Evolutionary conservation across 1,140 invertebrate genomes (phyloP), one percentile per base, ranked within the genome.

Genomic region (Drosophila pallidifrons): DNA sequence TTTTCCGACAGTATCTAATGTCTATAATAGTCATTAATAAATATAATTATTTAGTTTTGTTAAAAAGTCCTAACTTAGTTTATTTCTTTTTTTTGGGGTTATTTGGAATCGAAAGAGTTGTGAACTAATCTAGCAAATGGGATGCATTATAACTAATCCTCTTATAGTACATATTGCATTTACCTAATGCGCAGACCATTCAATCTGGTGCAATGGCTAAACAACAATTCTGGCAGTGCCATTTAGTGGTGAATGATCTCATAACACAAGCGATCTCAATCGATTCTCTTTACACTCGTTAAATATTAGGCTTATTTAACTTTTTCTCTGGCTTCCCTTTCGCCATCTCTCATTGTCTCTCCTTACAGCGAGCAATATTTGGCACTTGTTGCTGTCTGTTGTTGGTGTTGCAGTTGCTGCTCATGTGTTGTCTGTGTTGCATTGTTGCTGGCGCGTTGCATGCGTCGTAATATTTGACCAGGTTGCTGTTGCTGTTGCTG

Each of bases 311-410:
- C 46, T 80, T n/a, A 32, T 67, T 47, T 47, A 43, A 13, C 10
- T 72, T 30, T 54, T 47, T 81, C 15, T 49, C 70, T 15, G 15
- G 15, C 46, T 45, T 55, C 46, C 32, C 28, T 51, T 1, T 38
- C 8, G 35, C 3, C 15, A 16, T 51, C 28, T 74, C 58, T 54
- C 55, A 47, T 28, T 38, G 30, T 16, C 13, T 20, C n/a, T 32
- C 60, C 38, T 32, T 83, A 89, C 38, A 89, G 78, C 49, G 85
- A 89, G 51, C 81, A 89, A 65, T 79, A 89, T 43, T 89, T 89
- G 63, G 59, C 57, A 43, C 41, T 43, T 43, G 54, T 35, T 60
- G 47, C 66, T 25, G 47, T 63, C 60, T 77, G 41, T 13, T 73
- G 54, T 13, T 64, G 54, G 35, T 38, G 61, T 7, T 72, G 66